Evolutionary conservation across 2,797 vertebrate genomes (phyloP), one percentile per base, ranked within the genome.

Genomic region (Tadarida brasiliensis): DNA sequence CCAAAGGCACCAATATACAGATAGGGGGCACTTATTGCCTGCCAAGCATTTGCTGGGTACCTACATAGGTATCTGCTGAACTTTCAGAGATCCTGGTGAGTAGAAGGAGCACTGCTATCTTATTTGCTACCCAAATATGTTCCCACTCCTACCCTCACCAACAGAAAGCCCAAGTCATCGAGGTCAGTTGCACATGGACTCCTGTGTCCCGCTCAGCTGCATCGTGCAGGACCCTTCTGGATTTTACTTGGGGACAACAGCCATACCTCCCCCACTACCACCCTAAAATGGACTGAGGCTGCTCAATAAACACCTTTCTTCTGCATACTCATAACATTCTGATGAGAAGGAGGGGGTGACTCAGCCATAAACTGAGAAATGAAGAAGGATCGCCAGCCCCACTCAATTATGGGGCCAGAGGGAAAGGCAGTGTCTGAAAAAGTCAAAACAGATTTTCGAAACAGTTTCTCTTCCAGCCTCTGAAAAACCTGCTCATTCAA

Each of bases 391-490:
- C 28, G 3, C 86, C 95, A 97, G 87, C 80, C 39, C 70, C 83
- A 81, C 95, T 96, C 93, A 96, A 28, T 96, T 96, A 95, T 47
- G 63, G 90, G 92, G 80, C 96, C 96, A 91, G 94, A 82, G 94
- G 89, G 96, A 97, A 96, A 95, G 94, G 73, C 96, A 96, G 71
- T 95, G 95, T 94, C 93, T 96, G 83, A 92, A 97, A 97, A 96
- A 98, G 95, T 97, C 97, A 98, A 97, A 97, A 97, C 96, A 97
- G 91, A 96, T 96, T 97, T 96, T 96, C 0, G 33, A 97, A 97
- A 97, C 89, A 56, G 91, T 96, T 96, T 97, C 81, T 96, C 94
- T 93, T 97, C 91, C 96, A 97, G 91, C 47, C 94, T 97, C 92
- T 97, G 81, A 56, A 93, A 97, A 97, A 96, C 91, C 86, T 96